Percentiles rank a stretch among this genome's conserved stretches.
These are phyloP conservation scores for Pseudobourletiella spinata DNA, from an alignment of 1,140 invertebrate species.

Conservation along the genomic window DNA sequence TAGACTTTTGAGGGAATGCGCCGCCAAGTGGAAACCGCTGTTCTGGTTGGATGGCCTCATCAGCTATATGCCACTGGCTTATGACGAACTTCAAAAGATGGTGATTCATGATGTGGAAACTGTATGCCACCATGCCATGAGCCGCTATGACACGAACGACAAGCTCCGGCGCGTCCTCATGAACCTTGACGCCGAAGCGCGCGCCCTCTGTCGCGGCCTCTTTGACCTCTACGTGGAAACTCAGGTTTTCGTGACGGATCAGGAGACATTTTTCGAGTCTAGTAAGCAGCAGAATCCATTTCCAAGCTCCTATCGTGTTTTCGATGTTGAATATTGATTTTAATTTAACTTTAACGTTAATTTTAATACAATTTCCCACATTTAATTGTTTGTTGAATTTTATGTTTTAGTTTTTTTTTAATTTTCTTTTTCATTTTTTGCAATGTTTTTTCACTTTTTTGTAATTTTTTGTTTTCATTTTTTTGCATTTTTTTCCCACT, in stretches of 20 bases:
- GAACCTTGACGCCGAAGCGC: neutral
- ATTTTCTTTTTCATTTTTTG: neutral
- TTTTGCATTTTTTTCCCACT: too few species aligned
- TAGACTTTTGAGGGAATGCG: slow-evolving; percentile 3
- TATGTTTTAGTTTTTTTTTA: neutral
- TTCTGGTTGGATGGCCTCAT: slow-evolving; percentile 23
- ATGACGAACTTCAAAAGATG: slow-evolving; percentile 34
- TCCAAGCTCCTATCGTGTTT: neutral
- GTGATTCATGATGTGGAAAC: slow-evolving; percentile 30
- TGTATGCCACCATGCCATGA: slow-evolving; percentile 9
- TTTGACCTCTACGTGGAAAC: slow-evolving; percentile 28
- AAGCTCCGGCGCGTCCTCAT: slow-evolving; percentile 22
- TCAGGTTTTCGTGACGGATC: slow-evolving; percentile 19
- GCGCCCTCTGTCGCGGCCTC: slow-evolving; percentile 11
- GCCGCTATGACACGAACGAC: slow-evolving; percentile 8
- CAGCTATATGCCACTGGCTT: slow-evolving; percentile 25
- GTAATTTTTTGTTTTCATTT: too few species aligned
- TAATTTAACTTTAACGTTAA: neutral
- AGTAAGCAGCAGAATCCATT: neutral
- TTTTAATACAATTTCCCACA: slow-evolving; percentile 1
- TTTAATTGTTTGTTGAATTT: neutral
- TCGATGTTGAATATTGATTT: neutral
- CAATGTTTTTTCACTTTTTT: too few species aligned
- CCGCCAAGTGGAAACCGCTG: slow-evolving; percentile 19
- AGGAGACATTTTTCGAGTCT: slow-evolving; percentile 12